Evolutionary conservation across 2,797 vertebrate species (phyloP), one percentile per base, ranked within the genome.

Genomic region (Octomys mimax): DNA sequence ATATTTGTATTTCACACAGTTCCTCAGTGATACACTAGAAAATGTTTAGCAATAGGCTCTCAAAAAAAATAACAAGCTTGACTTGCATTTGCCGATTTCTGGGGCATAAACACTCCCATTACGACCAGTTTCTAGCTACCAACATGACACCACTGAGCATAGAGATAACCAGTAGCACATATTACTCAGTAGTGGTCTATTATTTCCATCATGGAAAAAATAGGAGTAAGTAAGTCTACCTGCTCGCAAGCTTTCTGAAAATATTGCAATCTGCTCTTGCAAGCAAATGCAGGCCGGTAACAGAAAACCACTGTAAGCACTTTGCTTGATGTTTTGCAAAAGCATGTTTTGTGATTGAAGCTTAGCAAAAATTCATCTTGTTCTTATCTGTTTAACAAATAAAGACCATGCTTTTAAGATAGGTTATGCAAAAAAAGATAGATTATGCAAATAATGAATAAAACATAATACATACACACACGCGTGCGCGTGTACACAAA

Each of bases 181-280:
- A 73, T 22, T 52, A 81, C 39, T 28, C 42, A 77, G 26, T 8
- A 77, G 42, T 77, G 24, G 42, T 14, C 28, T 77, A 49, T 49
- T 77, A 78, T 39, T 24, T 57, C 59, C 64, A 73, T 62, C 42
- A 80, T 11, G 61, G 12, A 68, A 33, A 71, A 46, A 86, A 54
- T 2, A 87, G 61, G 26, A 87, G 13, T 22, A 61, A 84, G 46
- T 52, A 79, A 86, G 31, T 61, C 86, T 31, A 54, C 19, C n/a
- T 31, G 18, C 59, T 93, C 90, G 57, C 33, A 82, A 54, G 79
- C 59, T 83, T 94, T 96, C 95, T 84, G 83, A n/a, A 94, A 87
- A 93, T 59, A 81, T 4, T 75, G 70, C 24, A 71, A 28, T 26
- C 36, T 66, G 36, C 59, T 94, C 21, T 89, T 91, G 18, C 54